Evolutionary conservation across 2,797 vertebrate genomes (phyloP), one percentile per base, ranked within the genome.

Genomic region (Chloroceryle amazona): DNA sequence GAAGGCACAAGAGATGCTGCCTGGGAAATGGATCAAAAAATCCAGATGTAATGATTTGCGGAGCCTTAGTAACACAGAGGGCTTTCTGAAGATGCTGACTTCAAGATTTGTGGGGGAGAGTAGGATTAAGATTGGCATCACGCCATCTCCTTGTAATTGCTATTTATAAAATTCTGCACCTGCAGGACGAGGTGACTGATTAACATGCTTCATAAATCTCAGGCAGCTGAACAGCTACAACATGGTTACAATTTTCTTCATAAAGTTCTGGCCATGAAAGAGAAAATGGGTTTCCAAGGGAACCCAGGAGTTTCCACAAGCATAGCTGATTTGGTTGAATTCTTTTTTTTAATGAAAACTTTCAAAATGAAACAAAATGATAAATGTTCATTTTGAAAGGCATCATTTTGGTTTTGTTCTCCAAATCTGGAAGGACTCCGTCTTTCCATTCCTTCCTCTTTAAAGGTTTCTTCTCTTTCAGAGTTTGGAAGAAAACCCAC

Each of bases 131-230:
- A 33, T 6, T 97, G 96, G 95, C 96, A 80, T 28, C 16, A 2
- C 1, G 83, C 93, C 96, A 97, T 12, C 78, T 52, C 67, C 89
- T 65, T 2, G 0, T 93, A 95, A 96, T 95, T 95, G 81, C 83
- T 95, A 67, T 91, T 92, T 85, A 80, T 96, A 92, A 95, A 93
- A 84, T 39, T 29, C 95, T 95, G 95, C 96, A 97, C 96, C 96
- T 96, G 96, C 96, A 95, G 86, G 70, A 96, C 0, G 13, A 95
- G 93, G 95, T 90, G 93, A 96, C 70, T 93, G 96, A 96, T 97
- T 80, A 95, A 89, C 42, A 2, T 63, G 76, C 89, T 93, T 85
- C 96, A 90, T 90, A 90, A 94, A 96, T 85, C 89, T 84, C 92
- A 70, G 55, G 88, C 86, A 66, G 51, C 9, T 55, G 83, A 91